phyloP scores from a whole-genome alignment of 2,888 invertebrate genomes.

The Itoplectis maculator region DNA sequence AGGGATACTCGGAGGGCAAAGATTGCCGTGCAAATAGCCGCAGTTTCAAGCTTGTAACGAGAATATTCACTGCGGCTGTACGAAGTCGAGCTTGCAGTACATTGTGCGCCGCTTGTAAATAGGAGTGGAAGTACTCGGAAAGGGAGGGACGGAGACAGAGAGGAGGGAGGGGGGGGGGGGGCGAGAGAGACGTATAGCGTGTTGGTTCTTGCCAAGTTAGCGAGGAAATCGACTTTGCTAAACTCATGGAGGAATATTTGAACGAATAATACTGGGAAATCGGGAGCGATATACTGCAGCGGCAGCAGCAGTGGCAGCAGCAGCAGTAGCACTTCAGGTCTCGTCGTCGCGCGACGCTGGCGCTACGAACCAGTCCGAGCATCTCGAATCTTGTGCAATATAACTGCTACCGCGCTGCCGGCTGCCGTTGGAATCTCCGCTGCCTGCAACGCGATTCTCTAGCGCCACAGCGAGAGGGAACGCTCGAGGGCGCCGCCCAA shows the following conservation, averaged over 20 bases:
- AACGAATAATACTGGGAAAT: constrained; percentile 36
- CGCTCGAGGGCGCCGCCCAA: constrained; percentile 37
- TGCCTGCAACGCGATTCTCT: constrained; percentile 31
- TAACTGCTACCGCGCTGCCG: constrained; percentile 17
- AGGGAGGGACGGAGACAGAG: neutral
- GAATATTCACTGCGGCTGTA: constrained; percentile 14
- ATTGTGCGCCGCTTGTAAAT: neutral
- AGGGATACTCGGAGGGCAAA: constrained; percentile 35
- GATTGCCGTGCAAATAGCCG: constrained; percentile 32
- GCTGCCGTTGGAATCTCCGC: constrained; percentile 21
- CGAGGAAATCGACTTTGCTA: constrained; percentile 54
- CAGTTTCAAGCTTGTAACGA: constrained; percentile 3
- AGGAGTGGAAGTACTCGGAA: neutral
- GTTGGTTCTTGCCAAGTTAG: constrained; percentile 46
- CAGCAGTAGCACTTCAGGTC: neutral
- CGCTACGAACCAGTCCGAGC: neutral
- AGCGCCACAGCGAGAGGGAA: neutral
- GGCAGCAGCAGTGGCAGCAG: no score
- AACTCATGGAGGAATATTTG: constrained; percentile 49
- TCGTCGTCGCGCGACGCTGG: neutral
- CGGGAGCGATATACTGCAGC: constrained; percentile 6
- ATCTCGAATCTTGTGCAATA: constrained; percentile 21
- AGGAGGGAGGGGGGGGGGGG: no score
- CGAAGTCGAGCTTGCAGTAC: neutral
- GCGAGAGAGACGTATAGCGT: neutral